Conservation (phyloP, 2,113 vertebrate species). For the Microtus montanus region DNA sequence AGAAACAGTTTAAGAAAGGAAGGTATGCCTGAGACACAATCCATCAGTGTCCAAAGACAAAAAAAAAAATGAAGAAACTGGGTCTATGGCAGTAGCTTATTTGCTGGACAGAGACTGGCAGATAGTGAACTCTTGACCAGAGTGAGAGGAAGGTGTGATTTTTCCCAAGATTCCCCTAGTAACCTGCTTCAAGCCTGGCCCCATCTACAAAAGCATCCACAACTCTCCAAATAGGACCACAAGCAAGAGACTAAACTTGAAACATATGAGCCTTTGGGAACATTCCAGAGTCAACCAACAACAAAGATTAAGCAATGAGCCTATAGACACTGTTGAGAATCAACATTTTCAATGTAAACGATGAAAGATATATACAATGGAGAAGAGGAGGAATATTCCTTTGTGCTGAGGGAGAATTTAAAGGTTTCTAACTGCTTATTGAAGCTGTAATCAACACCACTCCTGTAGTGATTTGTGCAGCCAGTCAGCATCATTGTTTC, state of each 20-base stretch:
- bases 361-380: background rate
- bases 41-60: too few species aligned
- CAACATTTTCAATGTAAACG: background rate
- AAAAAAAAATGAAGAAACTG: background rate
- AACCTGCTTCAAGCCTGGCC: background rate
- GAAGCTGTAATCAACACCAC: background rate
- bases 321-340: background rate
- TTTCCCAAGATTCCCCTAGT: too few species aligned
- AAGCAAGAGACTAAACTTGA: background rate
- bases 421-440: background rate
- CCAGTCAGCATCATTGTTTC: too few species aligned
- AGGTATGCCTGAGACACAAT: background rate
- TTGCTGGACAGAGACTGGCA: background rate
- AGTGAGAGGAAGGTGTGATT: background rate
- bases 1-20: background rate
- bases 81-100: background rate
- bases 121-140: background rate
- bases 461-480: background rate
- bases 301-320: background rate
- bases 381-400: background rate
- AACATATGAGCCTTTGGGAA: background rate
- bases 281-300: background rate
- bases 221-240: background rate
- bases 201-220: background rate
- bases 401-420: background rate